phyloP scores from a whole-genome alignment of 2,888 invertebrate species.

The Diarsia brunnea region DNA sequence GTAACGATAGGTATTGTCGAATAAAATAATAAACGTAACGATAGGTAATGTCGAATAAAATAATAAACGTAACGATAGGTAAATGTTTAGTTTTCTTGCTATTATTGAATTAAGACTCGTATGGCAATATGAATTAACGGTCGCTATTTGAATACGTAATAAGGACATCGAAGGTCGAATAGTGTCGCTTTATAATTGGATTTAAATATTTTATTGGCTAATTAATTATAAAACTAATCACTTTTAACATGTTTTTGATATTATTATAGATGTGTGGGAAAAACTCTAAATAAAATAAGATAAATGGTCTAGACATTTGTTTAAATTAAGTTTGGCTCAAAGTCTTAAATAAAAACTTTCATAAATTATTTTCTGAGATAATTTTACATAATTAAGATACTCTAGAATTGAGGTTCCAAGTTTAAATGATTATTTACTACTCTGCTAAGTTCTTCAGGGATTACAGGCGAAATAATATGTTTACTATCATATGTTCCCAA shows the following conservation, averaged over 20 bases:
- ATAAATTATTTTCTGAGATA: background rate
- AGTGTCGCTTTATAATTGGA: slow-evolving; percentile 20
- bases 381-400: background rate
- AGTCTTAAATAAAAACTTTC: background rate
- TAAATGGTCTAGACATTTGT: background rate
- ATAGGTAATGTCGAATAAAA: too few relatives aligned
- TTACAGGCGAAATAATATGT: too few relatives aligned
- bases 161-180: slow-evolving; percentile 23
- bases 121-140: slow-evolving; percentile 23
- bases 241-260: slow-evolving; percentile 2
- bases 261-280: slow-evolving; percentile 5
- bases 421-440: background rate
- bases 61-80: background rate
- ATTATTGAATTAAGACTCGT: slow-evolving; percentile 12
- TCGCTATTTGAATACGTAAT: slow-evolving; percentile 48
- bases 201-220: slow-evolving; percentile 22
- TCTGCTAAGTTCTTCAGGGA: background rate
- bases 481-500: too few relatives aligned
- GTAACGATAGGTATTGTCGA: too few relatives aligned
- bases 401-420: background rate
- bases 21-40: too few relatives aligned
- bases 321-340: background rate
- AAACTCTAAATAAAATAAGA: background rate
- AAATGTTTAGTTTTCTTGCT: slow-evolving; percentile 14
- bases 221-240: slow-evolving; percentile 30